Evolutionary conservation across 1,140 invertebrate species (phyloP).

Genomic region (Helicorthomorpha holstii): DNA sequence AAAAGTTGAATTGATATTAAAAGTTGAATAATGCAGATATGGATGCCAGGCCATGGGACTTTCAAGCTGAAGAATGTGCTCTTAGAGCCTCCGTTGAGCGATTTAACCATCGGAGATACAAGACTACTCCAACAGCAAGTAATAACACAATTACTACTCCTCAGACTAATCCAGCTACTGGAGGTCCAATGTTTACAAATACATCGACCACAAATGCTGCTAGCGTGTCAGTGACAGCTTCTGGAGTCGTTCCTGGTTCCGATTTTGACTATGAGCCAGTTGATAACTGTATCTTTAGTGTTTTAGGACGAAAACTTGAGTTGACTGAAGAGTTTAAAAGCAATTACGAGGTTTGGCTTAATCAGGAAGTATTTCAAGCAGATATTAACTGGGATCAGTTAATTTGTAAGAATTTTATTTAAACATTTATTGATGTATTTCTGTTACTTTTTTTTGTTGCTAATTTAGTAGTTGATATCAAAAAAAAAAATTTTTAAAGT

Average conservation of each 20-base stretch:
- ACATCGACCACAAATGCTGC: slow-evolving; percentile 8
- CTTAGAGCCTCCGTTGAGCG: slow-evolving; percentile 81
- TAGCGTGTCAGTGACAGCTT: slow-evolving; percentile 6
- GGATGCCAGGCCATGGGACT: slow-evolving; percentile 94
- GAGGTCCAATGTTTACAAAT: slow-evolving; percentile 1
- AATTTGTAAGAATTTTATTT: slow-evolving; percentile 15
- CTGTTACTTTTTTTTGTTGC: no score
- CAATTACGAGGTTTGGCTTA: slow-evolving; percentile 90
- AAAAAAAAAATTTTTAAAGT: no score
- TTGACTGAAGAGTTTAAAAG: slow-evolving; percentile 89
- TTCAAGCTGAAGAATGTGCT: slow-evolving; percentile 94
- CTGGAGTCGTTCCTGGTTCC: slow-evolving; percentile 7
- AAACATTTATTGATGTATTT: no score
- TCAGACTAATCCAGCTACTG: slow-evolving; percentile 5
- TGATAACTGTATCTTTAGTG: slow-evolving; percentile 67
- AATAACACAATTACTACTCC: slow-evolving; percentile 1
- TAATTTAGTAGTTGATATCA: no score
- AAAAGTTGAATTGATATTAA: background rate
- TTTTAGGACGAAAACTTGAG: slow-evolving; percentile 55
- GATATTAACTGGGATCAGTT: slow-evolving; percentile 43
- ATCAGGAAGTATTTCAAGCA: slow-evolving; percentile 87
- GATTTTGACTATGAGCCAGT: slow-evolving; percentile 59
- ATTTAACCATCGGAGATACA: slow-evolving; percentile 86
- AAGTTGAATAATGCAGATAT: slow-evolving; percentile 43
- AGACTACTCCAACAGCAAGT: slow-evolving; percentile 14